Percentiles rank a stretch among this genome's conserved stretches.
Evolutionary conservation across 2,113 vertebrate genomes (phyloP).

Genomic region (Hippocampus abdominalis): DNA sequence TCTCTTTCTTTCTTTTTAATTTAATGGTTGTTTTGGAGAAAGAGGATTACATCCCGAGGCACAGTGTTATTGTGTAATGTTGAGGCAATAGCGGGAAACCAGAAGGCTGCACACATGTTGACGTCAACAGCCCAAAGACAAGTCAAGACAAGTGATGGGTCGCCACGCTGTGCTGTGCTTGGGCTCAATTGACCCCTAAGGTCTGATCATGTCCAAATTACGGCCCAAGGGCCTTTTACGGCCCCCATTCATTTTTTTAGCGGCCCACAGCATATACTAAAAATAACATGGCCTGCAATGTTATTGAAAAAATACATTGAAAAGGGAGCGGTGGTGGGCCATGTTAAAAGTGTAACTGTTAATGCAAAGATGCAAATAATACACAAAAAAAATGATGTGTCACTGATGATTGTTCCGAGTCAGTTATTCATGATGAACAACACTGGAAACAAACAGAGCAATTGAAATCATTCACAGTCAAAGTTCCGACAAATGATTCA

Average conservation of each 20-base stretch:
- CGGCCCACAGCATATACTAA: too few relatives aligned
- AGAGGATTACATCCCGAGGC: slow-evolving; percentile 54
- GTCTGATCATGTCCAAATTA: neutral
- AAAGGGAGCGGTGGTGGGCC: too few relatives aligned
- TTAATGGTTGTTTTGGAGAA: slow-evolving; percentile 36
- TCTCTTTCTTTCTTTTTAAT: slow-evolving; percentile 14
- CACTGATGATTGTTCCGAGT: neutral
- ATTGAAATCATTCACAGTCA: neutral
- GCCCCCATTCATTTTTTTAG: too few relatives aligned
- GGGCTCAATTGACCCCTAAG: neutral
- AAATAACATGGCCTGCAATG: too few relatives aligned
- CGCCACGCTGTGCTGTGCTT: neutral
- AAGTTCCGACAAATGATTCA: neutral
- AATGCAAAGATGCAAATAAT: too few relatives aligned
- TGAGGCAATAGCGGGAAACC: slow-evolving; percentile 49
- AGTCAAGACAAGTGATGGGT: neutral
- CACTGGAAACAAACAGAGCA: neutral
- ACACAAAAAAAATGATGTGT: too few relatives aligned
- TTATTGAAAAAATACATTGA: too few relatives aligned
- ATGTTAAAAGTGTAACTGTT: too few relatives aligned
- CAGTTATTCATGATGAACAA: neutral
- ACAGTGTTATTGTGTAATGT: slow-evolving; percentile 52
- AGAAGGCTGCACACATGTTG: slow-evolving; percentile 28
- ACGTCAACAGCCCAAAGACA: slow-evolving; percentile 27
- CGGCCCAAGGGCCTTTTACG: too few relatives aligned